Evolutionary conservation across 35 echinoderm and acorn worm species (phyloP).

Genomic region (Acanthaster planci): DNA sequence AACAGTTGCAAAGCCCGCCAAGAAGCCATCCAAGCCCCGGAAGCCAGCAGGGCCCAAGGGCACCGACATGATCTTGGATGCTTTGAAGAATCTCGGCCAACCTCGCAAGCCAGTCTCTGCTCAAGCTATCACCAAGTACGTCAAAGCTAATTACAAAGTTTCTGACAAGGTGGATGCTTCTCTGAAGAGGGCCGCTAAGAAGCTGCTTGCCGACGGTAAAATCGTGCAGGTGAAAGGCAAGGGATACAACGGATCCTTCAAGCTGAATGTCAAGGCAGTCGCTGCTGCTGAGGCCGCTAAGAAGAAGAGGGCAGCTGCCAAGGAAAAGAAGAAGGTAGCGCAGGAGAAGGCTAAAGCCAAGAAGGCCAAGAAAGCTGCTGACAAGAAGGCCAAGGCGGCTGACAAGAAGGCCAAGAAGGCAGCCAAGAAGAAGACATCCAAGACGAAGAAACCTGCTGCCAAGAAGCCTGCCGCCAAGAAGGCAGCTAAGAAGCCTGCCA

Average conservation of each 20-base stretch:
- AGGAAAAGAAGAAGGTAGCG: slow-evolving; percentile 27
- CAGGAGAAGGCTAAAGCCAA: slow-evolving; percentile 44
- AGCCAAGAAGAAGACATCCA: slow-evolving; percentile 31
- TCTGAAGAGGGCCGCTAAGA: slow-evolving; percentile 6
- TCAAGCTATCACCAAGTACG: slow-evolving; percentile 75
- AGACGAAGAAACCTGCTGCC: slow-evolving; percentile 22
- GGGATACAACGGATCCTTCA: slow-evolving; percentile 59
- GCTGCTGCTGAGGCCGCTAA: neutral
- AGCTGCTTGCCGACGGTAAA: slow-evolving; percentile 10
- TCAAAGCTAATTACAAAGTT: slow-evolving; percentile 56
- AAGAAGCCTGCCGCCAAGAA: slow-evolving; percentile 4
- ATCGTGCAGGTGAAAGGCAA: slow-evolving; percentile 60
- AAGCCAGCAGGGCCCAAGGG: slow-evolving; percentile 21
- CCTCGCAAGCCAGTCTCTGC: slow-evolving; percentile 42
- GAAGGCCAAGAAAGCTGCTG: slow-evolving; percentile 31
- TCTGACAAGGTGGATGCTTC: neutral
- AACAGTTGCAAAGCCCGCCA: neutral
- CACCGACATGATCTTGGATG: slow-evolving; percentile 52
- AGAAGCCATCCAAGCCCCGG: slow-evolving; percentile 6
- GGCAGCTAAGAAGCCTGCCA: no score
- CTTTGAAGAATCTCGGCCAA: slow-evolving; percentile 39
- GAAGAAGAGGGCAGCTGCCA: slow-evolving; percentile 25
- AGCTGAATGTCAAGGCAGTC: slow-evolving; percentile 19
- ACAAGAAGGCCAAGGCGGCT: slow-evolving; percentile 33
- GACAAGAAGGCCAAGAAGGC: slow-evolving; percentile 31